A percentile compares a stretch with the other conserved stretches of the same genome.
Evolutionary conservation across 1,140 invertebrate species (phyloP).

Genomic region (Diprion similis): DNA sequence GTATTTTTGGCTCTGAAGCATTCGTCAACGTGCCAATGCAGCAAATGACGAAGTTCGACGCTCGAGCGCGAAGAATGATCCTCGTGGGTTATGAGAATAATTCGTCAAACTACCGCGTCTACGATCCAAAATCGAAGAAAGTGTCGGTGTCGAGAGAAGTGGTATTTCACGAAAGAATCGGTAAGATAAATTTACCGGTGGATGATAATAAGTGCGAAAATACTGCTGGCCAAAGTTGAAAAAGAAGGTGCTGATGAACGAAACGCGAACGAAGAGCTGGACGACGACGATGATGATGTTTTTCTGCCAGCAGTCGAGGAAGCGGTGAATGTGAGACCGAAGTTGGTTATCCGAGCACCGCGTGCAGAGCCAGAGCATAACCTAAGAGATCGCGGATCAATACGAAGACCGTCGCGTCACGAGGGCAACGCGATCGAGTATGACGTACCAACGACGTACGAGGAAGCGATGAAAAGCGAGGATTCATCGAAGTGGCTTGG

Average conservation of each 20-base stretch:
- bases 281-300: conserved; percentile 10
- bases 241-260: conserved; percentile 10
- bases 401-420: background rate
- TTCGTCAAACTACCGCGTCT: conserved; percentile 16
- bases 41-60: too few species aligned
- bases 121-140: conserved; percentile 13
- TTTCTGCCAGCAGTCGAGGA: conserved; percentile 40
- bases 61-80: background rate
- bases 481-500: conserved; percentile 20
- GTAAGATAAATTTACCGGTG: background rate
- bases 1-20: conserved; percentile 51
- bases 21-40: background rate
- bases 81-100: conserved; percentile 15
- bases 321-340: conserved; percentile 35
- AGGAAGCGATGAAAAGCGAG: conserved; percentile 14
- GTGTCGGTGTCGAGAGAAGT: conserved; percentile 13
- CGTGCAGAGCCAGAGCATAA: too few species aligned
- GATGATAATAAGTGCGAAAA: conserved; percentile 4
- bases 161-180: conserved; percentile 4
- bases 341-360: too few species aligned
- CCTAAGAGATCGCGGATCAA: background rate
- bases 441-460: conserved; percentile 13
- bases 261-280: conserved; percentile 22
- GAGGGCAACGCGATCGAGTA: conserved; percentile 18
- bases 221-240: background rate